A percentile compares a stretch with the other conserved stretches of the same genome.
Evolutionary conservation across 2,797 vertebrate genomes (phyloP).

Genomic region (Oceanodroma leucorhoa): DNA sequence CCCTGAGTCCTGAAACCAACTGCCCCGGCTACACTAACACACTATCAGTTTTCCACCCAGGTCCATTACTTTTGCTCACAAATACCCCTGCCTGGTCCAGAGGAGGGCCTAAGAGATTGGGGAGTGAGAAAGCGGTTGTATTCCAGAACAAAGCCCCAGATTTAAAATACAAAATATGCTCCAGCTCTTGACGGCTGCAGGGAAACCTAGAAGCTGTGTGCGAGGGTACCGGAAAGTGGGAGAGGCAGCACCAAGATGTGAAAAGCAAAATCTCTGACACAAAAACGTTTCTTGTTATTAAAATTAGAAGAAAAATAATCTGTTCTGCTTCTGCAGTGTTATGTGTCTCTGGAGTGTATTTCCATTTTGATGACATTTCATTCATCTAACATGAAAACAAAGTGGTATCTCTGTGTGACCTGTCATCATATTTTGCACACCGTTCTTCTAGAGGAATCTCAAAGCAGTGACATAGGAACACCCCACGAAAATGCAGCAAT

Average conservation of each 20-base stretch:
- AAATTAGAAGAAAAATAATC: neutral
- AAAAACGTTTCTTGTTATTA: neutral
- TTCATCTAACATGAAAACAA: neutral
- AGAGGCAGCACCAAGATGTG: neutral
- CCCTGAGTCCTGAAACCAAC: neutral
- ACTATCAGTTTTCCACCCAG: neutral
- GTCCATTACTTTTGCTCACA: neutral
- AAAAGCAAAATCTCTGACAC: neutral
- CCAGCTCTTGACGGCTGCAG: neutral
- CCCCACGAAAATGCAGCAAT: neutral
- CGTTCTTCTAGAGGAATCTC: neutral
- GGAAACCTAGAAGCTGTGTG: neutral
- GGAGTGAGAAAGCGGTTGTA: neutral
- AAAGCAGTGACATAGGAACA: neutral
- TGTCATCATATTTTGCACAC: neutral
- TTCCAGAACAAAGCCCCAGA: neutral
- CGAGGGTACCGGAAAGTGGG: neutral
- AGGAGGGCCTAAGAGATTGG: neutral
- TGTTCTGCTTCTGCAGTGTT: neutral
- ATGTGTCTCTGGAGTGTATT: neutral
- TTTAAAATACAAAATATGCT: neutral
- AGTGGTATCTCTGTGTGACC: neutral
- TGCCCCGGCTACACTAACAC: neutral
- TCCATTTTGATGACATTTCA: neutral
- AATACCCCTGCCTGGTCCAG: neutral